These are phyloP conservation scores for Chlorodrepanis virens DNA, from an alignment of 2,113 vertebrate genomes.

Conservation along the genomic window DNA sequence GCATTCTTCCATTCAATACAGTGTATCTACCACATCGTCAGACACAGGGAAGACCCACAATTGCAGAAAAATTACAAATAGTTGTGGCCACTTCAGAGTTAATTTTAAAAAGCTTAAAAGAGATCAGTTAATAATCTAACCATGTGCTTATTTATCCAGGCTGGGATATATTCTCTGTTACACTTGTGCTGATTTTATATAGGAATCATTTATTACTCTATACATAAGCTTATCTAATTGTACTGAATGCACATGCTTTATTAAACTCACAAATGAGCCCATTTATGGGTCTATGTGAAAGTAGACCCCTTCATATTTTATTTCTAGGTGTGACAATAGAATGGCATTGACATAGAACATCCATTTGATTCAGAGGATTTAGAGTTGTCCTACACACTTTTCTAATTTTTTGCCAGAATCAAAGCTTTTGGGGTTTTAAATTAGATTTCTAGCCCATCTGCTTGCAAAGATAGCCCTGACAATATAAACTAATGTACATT, in stretches of 20 bases:
- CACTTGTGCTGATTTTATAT: neutral
- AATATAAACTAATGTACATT: slow-evolving; percentile 42
- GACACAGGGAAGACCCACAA: neutral
- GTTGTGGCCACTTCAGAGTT: neutral
- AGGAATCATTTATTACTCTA: neutral
- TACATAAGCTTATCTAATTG: slow-evolving; percentile 42
- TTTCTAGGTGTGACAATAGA: slow-evolving; percentile 58
- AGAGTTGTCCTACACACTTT: slow-evolving; percentile 16
- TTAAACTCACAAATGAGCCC: slow-evolving; percentile 52
- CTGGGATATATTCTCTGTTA: neutral
- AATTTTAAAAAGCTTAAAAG: slow-evolving; percentile 1
- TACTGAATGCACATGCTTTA: slow-evolving; percentile 32
- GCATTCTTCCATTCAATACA: neutral
- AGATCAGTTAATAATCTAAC: slow-evolving; percentile 17
- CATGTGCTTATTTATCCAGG: neutral
- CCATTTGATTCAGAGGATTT: slow-evolving; percentile 57
- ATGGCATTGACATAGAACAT: slow-evolving; percentile 11
- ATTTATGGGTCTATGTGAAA: slow-evolving; percentile 21
- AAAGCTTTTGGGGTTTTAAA: slow-evolving; percentile 55
- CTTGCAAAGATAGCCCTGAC: slow-evolving; percentile 60
- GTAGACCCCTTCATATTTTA: slow-evolving; percentile 60
- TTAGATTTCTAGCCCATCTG: slow-evolving; percentile 66
- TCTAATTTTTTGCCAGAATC: slow-evolving; percentile 22
- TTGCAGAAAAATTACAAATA: neutral
- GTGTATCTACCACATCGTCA: neutral